Conservation (phyloP, 2,888 invertebrate genomes). For the Caenorhabditis japonica region DNA sequence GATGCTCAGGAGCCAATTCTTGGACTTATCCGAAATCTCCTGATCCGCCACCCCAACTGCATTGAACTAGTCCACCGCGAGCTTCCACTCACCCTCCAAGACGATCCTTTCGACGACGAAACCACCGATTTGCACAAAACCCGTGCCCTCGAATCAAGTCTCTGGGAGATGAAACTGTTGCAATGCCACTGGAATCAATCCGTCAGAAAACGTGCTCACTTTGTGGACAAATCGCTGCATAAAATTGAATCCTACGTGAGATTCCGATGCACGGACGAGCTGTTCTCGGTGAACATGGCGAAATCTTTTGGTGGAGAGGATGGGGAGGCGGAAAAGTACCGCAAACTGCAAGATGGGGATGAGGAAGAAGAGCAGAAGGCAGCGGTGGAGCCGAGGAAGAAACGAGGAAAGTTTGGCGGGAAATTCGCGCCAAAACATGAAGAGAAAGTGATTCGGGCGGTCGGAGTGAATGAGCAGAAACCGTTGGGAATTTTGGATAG, state of each 20-base stretch:
- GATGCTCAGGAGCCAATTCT: slow-evolving; percentile 84
- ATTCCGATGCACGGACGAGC: slow-evolving; percentile 56
- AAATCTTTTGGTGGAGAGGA: slow-evolving; percentile 60
- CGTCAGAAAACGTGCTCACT: slow-evolving; percentile 63
- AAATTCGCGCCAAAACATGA: slow-evolving; percentile 56
- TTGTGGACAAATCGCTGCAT: slow-evolving; percentile 59
- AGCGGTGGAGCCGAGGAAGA: slow-evolving; percentile 25
- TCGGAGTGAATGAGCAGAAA: slow-evolving; percentile 42
- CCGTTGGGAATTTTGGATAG: slow-evolving; percentile 53
- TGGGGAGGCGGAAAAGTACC: slow-evolving; percentile 48
- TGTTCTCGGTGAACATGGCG: slow-evolving; percentile 59
- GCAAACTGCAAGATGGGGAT: slow-evolving; percentile 49
- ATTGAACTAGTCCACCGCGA: slow-evolving; percentile 73
- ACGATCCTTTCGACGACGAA: slow-evolving; percentile 89
- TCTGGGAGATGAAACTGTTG: slow-evolving; percentile 86
- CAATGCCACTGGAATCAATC: slow-evolving; percentile 65
- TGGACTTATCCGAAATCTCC: slow-evolving; percentile 88
- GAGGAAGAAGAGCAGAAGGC: slow-evolving; percentile 54
- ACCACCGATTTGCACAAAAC: slow-evolving; percentile 86
- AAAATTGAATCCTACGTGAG: slow-evolving; percentile 63
- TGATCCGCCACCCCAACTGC: slow-evolving; percentile 88
- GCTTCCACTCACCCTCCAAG: slow-evolving; percentile 60
- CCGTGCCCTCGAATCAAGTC: slow-evolving; percentile 88
- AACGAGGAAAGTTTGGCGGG: slow-evolving; percentile 32
- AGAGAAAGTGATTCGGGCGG: slow-evolving; percentile 30